These are phyloP conservation scores for Notodromas monacha DNA, from an alignment of 2,888 invertebrate genomes.

Conservation along the genomic window DNA sequence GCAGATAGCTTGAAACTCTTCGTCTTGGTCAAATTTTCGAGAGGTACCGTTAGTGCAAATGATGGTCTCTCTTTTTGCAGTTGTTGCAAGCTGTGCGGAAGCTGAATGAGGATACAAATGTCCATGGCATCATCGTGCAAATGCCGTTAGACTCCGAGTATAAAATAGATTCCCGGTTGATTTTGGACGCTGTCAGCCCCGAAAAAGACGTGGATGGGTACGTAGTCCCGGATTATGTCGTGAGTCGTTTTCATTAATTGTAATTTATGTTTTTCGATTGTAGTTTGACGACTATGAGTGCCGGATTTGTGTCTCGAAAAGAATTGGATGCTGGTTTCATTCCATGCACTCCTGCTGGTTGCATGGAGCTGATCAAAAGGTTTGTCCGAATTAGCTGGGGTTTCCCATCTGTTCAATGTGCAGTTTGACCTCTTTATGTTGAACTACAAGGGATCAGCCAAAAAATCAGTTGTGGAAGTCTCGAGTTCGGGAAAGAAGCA, in stretches of 20 bases:
- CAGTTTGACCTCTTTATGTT: too few relatives aligned
- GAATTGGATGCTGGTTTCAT: slow-evolving; percentile 49
- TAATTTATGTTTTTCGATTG: neutral
- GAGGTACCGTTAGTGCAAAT: too few relatives aligned
- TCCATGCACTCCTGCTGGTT: slow-evolving; percentile 88
- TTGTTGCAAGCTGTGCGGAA: slow-evolving; percentile 30
- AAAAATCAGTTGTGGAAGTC: too few relatives aligned
- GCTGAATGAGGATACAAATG: slow-evolving; percentile 43
- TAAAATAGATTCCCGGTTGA: slow-evolving; percentile 46
- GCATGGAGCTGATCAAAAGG: slow-evolving; percentile 56
- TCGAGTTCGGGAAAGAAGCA: too few relatives aligned
- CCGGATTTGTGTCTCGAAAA: slow-evolving; percentile 62
- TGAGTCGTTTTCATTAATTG: neutral
- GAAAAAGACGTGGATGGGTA: slow-evolving; percentile 88
- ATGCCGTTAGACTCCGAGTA: slow-evolving; percentile 63
- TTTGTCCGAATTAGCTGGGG: slow-evolving; percentile 12
- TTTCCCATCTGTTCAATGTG: too few relatives aligned
- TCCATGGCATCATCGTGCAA: slow-evolving; percentile 87
- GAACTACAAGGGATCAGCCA: too few relatives aligned
- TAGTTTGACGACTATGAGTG: slow-evolving; percentile 63
- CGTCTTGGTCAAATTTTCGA: too few relatives aligned
- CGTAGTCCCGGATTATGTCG: slow-evolving; percentile 13
- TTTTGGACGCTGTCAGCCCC: slow-evolving; percentile 57
- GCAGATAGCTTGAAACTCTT: too few relatives aligned
- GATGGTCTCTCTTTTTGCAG: slow-evolving; percentile 18